Evolutionary conservation across 2,888 invertebrate genomes (phyloP).

Genomic region (Autographa gamma): DNA sequence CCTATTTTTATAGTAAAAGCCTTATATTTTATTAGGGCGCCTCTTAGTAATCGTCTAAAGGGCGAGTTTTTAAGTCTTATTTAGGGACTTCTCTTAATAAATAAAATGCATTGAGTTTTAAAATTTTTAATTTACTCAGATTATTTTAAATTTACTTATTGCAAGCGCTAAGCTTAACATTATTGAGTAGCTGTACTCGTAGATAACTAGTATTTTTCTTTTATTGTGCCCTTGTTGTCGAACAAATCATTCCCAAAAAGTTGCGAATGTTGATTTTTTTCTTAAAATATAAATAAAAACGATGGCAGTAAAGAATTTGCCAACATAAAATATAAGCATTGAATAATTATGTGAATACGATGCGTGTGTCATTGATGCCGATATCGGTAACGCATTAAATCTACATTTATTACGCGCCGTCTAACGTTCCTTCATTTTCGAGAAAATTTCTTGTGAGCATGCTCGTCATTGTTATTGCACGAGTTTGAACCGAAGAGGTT

Average conservation of each 20-base stretch:
- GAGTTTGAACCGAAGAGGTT: slow-evolving; percentile 69
- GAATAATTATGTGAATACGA: slow-evolving; percentile 57
- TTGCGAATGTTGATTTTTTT: too few species aligned
- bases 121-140: background rate
- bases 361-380: slow-evolving; percentile 54
- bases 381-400: slow-evolving; percentile 70
- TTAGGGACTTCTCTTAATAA: slow-evolving; percentile 3
- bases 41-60: slow-evolving; percentile 52
- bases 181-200: too few species aligned
- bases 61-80: slow-evolving; percentile 35
- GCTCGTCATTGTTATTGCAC: slow-evolving; percentile 78
- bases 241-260: too few species aligned
- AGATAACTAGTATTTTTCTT: too few species aligned
- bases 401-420: slow-evolving; percentile 68
- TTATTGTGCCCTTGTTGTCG: too few species aligned
- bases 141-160: too few species aligned
- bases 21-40: slow-evolving; percentile 58
- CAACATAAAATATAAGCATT: slow-evolving; percentile 38
- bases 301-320: slow-evolving; percentile 3
- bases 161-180: too few species aligned
- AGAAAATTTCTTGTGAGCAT: slow-evolving; percentile 61
- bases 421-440: slow-evolving; percentile 60
- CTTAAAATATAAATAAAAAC: too few species aligned
- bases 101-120: slow-evolving; percentile 7
- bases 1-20: slow-evolving; percentile 63